Conservation (phyloP, 2,888 invertebrate genomes). For the Cerastoderma edule region DNA sequence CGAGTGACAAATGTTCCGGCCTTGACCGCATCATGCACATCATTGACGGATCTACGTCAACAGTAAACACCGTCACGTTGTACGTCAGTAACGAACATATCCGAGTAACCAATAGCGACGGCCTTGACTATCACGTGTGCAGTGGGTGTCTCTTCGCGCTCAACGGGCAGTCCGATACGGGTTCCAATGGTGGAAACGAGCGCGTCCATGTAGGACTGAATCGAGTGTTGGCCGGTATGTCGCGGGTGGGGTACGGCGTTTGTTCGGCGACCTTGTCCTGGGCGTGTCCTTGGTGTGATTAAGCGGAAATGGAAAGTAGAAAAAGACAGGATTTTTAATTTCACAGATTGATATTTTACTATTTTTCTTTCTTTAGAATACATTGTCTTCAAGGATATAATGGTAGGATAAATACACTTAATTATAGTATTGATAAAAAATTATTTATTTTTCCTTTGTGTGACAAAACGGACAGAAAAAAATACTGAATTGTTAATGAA, state of each 20-base stretch:
- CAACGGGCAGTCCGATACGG: conserved; percentile 51
- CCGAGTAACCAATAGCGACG: conserved; percentile 45
- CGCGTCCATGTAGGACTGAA: conserved; percentile 41
- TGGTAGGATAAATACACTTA: no score
- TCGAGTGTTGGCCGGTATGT: conserved; percentile 24
- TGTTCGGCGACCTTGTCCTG: conserved; percentile 45
- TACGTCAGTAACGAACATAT: conserved; percentile 52
- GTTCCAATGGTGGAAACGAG: conserved; percentile 26
- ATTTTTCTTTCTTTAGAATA: no score
- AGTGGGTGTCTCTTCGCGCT: conserved; percentile 48
- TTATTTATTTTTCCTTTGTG: no score
- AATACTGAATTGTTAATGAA: no score
- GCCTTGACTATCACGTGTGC: conserved; percentile 38
- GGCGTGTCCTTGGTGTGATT: conserved; percentile 44
- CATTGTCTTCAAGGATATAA: no score
- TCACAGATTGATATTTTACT: no score
- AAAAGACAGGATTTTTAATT: no score
- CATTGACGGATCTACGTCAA: neutral
- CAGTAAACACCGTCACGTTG: conserved; percentile 35
- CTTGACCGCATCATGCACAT: neutral
- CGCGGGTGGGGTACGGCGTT: conserved; percentile 34
- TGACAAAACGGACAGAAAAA: no score
- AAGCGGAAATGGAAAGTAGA: neutral
- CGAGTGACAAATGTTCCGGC: conserved; percentile 42
- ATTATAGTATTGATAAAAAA: no score